phyloP scores from a whole-genome alignment of 2,797 vertebrate genomes.

The Nannoperca australis region DNA sequence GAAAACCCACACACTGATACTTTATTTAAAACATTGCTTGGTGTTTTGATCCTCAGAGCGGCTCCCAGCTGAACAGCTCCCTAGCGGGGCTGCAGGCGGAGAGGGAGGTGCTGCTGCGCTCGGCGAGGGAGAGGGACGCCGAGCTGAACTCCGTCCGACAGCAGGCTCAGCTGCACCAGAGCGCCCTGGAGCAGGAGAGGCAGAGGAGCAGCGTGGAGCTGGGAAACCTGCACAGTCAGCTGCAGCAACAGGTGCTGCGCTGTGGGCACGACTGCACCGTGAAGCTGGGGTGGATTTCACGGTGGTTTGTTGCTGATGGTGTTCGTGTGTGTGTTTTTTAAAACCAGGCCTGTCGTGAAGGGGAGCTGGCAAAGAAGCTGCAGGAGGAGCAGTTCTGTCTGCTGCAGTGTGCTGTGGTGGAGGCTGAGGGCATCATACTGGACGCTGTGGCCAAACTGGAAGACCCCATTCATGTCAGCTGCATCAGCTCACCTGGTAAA shows the following conservation, averaged over 20 bases:
- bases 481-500: constrained; percentile 90
- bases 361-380: constrained; percentile 76
- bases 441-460: constrained; percentile 91
- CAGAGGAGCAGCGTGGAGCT: constrained; percentile 75
- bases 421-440: constrained; percentile 90
- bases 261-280: background rate
- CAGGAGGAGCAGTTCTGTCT: constrained; percentile 88
- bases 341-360: constrained; percentile 82
- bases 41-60: constrained; percentile 74
- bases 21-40: rapidly evolving
- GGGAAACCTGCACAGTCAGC: constrained; percentile 71
- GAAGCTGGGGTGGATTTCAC: background rate
- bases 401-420: constrained; percentile 85
- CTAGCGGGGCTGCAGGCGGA: constrained; percentile 86
- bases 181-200: constrained; percentile 79
- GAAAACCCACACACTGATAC: background rate
- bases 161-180: constrained; percentile 82
- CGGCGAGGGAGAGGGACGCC: constrained; percentile 75
- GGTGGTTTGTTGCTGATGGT: background rate
- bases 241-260: constrained; percentile 84
- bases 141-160: constrained; percentile 82
- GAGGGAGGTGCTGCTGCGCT: constrained; percentile 77
- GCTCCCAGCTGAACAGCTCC: constrained; percentile 77
- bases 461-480: constrained; percentile 91
- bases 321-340: constrained; percentile 24